phyloP scores from a whole-genome alignment of 2,113 vertebrate species.

The Cephalopholis sonnerati region DNA sequence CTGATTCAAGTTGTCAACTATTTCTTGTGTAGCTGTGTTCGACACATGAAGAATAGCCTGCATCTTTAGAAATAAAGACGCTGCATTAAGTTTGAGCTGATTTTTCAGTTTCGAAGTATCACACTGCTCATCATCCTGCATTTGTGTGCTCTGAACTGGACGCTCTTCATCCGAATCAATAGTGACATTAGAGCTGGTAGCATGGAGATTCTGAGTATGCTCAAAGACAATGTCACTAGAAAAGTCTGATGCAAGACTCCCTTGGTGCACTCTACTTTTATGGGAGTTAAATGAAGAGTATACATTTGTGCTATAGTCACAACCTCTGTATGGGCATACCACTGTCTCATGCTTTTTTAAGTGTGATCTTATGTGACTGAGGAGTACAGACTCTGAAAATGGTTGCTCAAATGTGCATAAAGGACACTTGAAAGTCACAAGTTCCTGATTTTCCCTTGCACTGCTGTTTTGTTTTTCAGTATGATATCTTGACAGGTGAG shows the following conservation, averaged over 20 bases:
- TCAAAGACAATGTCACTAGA: neutral
- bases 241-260: slow-evolving; percentile 39
- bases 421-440: neutral
- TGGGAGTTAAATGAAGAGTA: slow-evolving; percentile 57
- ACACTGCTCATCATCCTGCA: slow-evolving; percentile 19
- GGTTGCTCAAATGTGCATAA: neutral
- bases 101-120: slow-evolving; percentile 14
- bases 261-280: slow-evolving; percentile 56
- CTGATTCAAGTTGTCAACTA: slow-evolving; percentile 32
- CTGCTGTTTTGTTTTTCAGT: neutral
- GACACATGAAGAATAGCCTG: slow-evolving; percentile 48
- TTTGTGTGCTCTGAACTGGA: neutral
- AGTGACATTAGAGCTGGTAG: neutral
- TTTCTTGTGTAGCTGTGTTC: slow-evolving; percentile 44
- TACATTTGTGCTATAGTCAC: slow-evolving; percentile 40
- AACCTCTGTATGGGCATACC: slow-evolving; percentile 13
- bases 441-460: neutral
- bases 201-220: slow-evolving; percentile 5
- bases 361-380: neutral
- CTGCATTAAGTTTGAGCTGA: slow-evolving; percentile 35
- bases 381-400: neutral
- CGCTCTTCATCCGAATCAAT: slow-evolving; percentile 32
- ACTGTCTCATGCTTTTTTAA: slow-evolving; percentile 42
- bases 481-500: slow-evolving; percentile 24
- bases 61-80: slow-evolving; percentile 52